A percentile compares a stretch with the other conserved stretches of the same genome.
Conservation (phyloP, 2,888 invertebrate species). For the Stenoptilia bipunctidactyla region DNA sequence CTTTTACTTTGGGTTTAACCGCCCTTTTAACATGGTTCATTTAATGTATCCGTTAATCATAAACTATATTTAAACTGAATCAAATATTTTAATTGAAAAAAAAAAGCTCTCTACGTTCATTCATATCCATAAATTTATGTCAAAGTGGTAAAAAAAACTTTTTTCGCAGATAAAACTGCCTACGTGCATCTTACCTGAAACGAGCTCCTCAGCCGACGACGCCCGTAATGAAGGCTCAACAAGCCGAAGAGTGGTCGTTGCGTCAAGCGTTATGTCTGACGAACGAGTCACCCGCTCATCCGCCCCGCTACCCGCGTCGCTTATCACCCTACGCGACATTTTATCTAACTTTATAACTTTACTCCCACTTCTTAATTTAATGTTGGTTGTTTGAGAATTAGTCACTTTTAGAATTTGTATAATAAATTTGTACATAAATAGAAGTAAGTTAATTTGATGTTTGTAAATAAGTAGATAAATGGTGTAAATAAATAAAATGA, state of each 20-base stretch:
- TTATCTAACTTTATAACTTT: slow-evolving; percentile 21
- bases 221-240: slow-evolving; percentile 45
- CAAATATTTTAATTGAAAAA: background rate
- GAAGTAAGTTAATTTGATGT: no score
- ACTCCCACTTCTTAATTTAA: slow-evolving; percentile 15
- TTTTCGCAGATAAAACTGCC: slow-evolving; percentile 34
- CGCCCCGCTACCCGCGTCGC: slow-evolving; percentile 27
- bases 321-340: slow-evolving; percentile 21
- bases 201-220: slow-evolving; percentile 47
- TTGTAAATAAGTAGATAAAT: no score
- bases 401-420: no score
- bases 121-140: background rate
- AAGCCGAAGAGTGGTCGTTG: slow-evolving; percentile 72
- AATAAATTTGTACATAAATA: no score
- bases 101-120: background rate
- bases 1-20: no score
- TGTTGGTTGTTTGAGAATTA: slow-evolving; percentile 17
- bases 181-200: slow-evolving; percentile 66
- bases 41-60: slow-evolving; percentile 9
- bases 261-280: slow-evolving; percentile 77
- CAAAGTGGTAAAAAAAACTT: slow-evolving; percentile 3
- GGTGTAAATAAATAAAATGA: no score
- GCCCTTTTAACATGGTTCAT: slow-evolving; percentile 14
- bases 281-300: slow-evolving; percentile 54
- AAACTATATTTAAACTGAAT: no score